Evolutionary conservation across 1,140 invertebrate genomes (phyloP), one percentile per base, ranked within the genome.

Genomic region (Paralvinella palmiformis): DNA sequence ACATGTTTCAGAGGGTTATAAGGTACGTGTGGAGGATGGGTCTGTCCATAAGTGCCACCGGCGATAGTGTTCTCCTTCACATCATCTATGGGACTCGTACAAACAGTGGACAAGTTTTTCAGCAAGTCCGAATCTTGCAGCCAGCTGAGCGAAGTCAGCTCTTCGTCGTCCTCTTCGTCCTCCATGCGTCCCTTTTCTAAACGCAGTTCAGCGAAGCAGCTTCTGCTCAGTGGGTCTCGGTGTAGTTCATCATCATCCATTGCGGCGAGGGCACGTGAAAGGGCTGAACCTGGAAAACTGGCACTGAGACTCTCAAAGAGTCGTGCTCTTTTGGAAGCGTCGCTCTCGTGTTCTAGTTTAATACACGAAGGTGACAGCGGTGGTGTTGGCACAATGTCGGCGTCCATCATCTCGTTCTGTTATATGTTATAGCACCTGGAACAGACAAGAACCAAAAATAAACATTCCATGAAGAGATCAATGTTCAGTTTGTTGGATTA

Each of bases 71-170:
- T 60, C 33, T 32, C 52, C 56, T 67, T 66, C 15, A 24, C 57
- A 22, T 45, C 56, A 37, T 60, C 50, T 32, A 32, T 41, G 15
- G 52, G 31, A 37, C 53, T 56, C 5, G 50, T 56, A 20, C 53
- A 63, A 2, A 59, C 15, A 31, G 63, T 33, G 20, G 62, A 24
- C 15, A 67, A 62, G 64, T 65, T 59, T 83, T 91, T 91, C 7
- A 94, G 84, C 65, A 94, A 79, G 82, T 94, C 92, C 71, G 86
- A 88, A 78, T 94, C 90, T 74, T 92, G 91, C 4, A 94, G 80
- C 91, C 91, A 94, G 59, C 88, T 86, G 1, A 94, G 81, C 61
- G 89, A 89, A 2, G 91, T 93, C 44, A 94, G 82, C 72, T 96
- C 93, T 70, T 93, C 91, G 73, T 93, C 91, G 24, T 73, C 75